These are phyloP conservation scores for Entomobrya multifasciata DNA, from an alignment of 2,888 invertebrate species.

Conservation along the genomic window DNA sequence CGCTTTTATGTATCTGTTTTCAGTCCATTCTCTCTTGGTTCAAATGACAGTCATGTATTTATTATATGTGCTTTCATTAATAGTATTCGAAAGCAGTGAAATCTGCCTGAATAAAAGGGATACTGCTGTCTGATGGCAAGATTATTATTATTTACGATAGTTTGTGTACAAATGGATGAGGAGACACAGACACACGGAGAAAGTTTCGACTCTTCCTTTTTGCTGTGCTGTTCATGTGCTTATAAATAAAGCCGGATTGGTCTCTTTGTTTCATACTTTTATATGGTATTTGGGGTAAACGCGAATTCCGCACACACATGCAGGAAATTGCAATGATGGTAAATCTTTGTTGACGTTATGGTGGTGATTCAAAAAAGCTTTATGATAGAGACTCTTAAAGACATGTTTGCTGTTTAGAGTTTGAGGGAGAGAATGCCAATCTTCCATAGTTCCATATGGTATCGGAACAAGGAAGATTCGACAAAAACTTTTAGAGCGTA, in stretches of 20 bases:
- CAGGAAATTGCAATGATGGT: constrained; percentile 42
- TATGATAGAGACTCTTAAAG: constrained; percentile 30
- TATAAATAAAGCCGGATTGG: constrained; percentile 40
- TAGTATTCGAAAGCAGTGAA: background rate
- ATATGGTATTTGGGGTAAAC: background rate
- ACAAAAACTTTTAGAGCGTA: background rate
- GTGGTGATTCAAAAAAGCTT: constrained; percentile 22
- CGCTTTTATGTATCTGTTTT: constrained; percentile 28
- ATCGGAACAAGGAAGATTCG: background rate
- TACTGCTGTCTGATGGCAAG: constrained; percentile 24
- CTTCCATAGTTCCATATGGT: background rate
- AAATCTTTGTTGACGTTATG: constrained; percentile 58
- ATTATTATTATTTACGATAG: constrained; percentile 66
- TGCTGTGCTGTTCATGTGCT: constrained; percentile 2
- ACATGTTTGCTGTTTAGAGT: constrained; percentile 1
- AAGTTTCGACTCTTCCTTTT: constrained; percentile 39
- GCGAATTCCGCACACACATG: constrained; percentile 5
- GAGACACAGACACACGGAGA: constrained; percentile 43
- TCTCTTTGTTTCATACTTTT: constrained; percentile 1
- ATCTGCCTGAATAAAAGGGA: background rate
- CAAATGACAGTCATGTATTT: constrained; percentile 9
- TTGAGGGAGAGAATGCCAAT: background rate
- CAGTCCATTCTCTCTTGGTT: constrained; percentile 17
- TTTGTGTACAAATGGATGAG: constrained; percentile 47
- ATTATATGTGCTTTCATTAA: background rate